Evolutionary conservation across 1,140 invertebrate genomes (phyloP).

Genomic region (Cecropterus lyciades): DNA sequence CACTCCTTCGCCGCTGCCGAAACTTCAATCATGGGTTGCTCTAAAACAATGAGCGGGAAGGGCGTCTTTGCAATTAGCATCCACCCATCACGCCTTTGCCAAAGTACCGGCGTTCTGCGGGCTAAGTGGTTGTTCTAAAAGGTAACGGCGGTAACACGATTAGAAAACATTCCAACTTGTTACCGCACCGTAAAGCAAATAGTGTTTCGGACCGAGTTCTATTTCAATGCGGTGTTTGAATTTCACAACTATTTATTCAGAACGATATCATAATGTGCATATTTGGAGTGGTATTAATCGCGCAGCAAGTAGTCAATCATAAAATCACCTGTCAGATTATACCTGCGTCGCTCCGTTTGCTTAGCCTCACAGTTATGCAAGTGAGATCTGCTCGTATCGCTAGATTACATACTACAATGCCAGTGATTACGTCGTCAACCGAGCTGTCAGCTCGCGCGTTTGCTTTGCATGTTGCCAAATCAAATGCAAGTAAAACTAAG

Average conservation of each 20-base stretch:
- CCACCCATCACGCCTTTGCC: slow-evolving; percentile 70
- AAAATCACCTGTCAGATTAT: slow-evolving; percentile 70
- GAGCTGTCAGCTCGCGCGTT: slow-evolving; percentile 60
- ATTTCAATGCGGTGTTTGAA: slow-evolving; percentile 50
- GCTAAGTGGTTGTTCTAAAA: slow-evolving; percentile 74
- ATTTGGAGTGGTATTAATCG: slow-evolving; percentile 60
- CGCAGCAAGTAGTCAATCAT: slow-evolving; percentile 63
- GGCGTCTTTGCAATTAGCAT: slow-evolving; percentile 80
- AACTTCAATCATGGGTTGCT: slow-evolving; percentile 82
- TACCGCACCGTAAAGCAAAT: slow-evolving; percentile 22
- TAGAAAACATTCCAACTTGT: slow-evolving; percentile 46
- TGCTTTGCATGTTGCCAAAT: slow-evolving; percentile 66
- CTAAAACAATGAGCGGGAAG: slow-evolving; percentile 83
- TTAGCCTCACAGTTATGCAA: slow-evolving; percentile 74
- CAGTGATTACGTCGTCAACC: slow-evolving; percentile 75
- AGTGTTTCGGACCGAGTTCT: slow-evolving; percentile 26
- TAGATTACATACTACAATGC: slow-evolving; percentile 77
- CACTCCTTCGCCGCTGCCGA: slow-evolving; percentile 69
- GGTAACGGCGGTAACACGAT: slow-evolving; percentile 58
- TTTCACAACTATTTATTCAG: slow-evolving; percentile 62
- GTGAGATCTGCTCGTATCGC: slow-evolving; percentile 67
- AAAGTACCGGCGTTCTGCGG: slow-evolving; percentile 59
- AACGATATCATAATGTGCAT: slow-evolving; percentile 54
- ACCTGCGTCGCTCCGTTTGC: slow-evolving; percentile 60
- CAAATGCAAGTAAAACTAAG: slow-evolving; percentile 70